Conservation (phyloP, 2,113 vertebrate genomes). For the Zonotrichia leucophrys region DNA sequence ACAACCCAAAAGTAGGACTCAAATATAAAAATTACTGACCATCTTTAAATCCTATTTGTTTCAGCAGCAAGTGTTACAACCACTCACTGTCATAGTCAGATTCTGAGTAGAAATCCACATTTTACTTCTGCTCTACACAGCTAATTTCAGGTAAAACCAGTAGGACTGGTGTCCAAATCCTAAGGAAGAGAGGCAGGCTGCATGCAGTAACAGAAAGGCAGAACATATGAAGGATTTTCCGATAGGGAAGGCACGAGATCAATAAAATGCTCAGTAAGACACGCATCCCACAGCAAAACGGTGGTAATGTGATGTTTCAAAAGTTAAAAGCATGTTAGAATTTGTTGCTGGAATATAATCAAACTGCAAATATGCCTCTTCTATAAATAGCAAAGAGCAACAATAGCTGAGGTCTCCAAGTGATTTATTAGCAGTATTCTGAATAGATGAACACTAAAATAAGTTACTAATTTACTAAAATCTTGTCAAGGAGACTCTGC, state of each 20-base stretch:
- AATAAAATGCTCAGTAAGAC: not conserved
- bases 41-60: not conserved
- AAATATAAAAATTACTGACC: not conserved
- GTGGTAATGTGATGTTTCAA: not conserved
- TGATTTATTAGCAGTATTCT: slow-evolving; percentile 64
- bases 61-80: rapidly evolving
- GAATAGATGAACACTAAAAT: slow-evolving; percentile 35
- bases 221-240: not conserved
- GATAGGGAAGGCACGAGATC: not conserved
- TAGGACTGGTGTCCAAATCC: not conserved
- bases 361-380: not conserved
- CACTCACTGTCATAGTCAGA: not conserved
- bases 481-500: slow-evolving; percentile 53
- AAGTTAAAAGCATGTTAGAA: slow-evolving; percentile 2
- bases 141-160: not conserved
- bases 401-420: slow-evolving; percentile 21
- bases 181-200: not conserved
- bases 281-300: not conserved
- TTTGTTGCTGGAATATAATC: slow-evolving; percentile 29
- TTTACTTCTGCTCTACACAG: not conserved
- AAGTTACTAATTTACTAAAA: slow-evolving; percentile 61
- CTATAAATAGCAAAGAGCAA: slow-evolving; percentile 44
- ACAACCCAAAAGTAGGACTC: not conserved
- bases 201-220: not conserved
- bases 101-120: not conserved